Evolutionary conservation across 2,113 vertebrate species (phyloP), one percentile per base, ranked within the genome.

Genomic region (Cyprinodon tularosa): DNA sequence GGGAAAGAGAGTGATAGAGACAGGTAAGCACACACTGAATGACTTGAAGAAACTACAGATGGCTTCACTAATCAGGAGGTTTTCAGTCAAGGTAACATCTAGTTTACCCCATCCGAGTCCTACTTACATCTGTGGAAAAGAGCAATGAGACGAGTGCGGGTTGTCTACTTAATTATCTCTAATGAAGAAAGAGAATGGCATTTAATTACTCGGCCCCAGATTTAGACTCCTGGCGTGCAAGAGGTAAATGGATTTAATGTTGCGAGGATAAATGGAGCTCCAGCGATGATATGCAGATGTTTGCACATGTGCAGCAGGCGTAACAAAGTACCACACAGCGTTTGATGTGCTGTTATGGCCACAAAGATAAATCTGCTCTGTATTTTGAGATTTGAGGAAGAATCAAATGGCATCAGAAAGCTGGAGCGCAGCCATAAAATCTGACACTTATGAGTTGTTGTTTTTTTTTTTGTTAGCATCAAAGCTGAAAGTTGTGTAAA

Each of bases 161-260:
- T 89, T 91, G 89, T 88, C 90, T 88, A 92, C 92, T 91, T 89
- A 90, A 94, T 93, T 93, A 93, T 92, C 90, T 85, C 84, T 94
- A 93, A 94, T 92, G 91, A 91, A 90, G 88, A 86, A 84, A 91
- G 89, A 92, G 91, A 93, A 92, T 89, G 85, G 85, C 90, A 90
- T 94, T 94, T 93, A 93, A 93, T 94, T 92, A 94, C 89, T 90
- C 71, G 42, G 87, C 83, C 88, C 89, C 84, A 84, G 90, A 92
- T 92, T 92, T 92, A 92, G 92, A 92, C 87, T 82, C 59, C 15
- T 88, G 83, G 82, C 81, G 82, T 81, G 84, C 72, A 62, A 91
- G 90, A 90, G 90, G 89, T 92, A 91, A 93, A 91, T 90, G 85
- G 93, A 93, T 94, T 92, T 92, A 93, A 93, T 90, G 91, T 91